Base-by-base conservation (phyloP, 2,888 invertebrate genomes). In the Cataglyphis cursor region DNA sequence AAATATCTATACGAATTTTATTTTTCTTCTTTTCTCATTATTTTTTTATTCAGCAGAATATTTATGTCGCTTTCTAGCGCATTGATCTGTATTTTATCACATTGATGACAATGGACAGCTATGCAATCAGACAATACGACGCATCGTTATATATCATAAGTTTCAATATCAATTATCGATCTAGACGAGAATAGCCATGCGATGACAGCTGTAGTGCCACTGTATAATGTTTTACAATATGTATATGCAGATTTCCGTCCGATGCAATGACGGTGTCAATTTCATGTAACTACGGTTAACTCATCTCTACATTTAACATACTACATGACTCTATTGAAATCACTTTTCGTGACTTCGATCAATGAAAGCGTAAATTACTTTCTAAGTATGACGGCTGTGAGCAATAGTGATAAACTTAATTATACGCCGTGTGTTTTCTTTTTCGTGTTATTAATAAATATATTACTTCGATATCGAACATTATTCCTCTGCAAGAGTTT, bases 301-400 rank as follows among this genome's bases (percentile, higher is more conserved):
- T 44, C 70, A 35, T 48, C 35, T 66, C 41, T 31, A 35, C 8
- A n/a, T 57, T 70, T 57, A 68, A 59, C 38, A 59, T 9, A n/a
- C n/a, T 12, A 28, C n/a, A 48, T n/a, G 8, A n/a, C 31, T 48
- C 68, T 12, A 70, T 44, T 70, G 35, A 35, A 54, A 31, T 44
- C 21, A 12, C 59, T 10, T 78, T 44, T 59, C 57, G 70, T 59
- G 72, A 80, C 44, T 70, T 12, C 24, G 35, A 80, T 80, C 59
- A 61, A 80, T 80, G 35, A 35, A 72, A 80, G 18, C 24, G 21
- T 80, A 72, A 80, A 72, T 80, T 72, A 72, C 35, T 48, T 24
- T 24, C 35, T 72, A 61, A 70, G 21, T 57, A 54, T 6, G 51
- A 54, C 18, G 68, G 3, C 35, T 38, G 44, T 48, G 44, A 8